Percentiles rank a stretch among this genome's conserved stretches.
phyloP scores from a whole-genome alignment of 2,113 vertebrate genomes.

The Thalassarche chlororhynchos region DNA sequence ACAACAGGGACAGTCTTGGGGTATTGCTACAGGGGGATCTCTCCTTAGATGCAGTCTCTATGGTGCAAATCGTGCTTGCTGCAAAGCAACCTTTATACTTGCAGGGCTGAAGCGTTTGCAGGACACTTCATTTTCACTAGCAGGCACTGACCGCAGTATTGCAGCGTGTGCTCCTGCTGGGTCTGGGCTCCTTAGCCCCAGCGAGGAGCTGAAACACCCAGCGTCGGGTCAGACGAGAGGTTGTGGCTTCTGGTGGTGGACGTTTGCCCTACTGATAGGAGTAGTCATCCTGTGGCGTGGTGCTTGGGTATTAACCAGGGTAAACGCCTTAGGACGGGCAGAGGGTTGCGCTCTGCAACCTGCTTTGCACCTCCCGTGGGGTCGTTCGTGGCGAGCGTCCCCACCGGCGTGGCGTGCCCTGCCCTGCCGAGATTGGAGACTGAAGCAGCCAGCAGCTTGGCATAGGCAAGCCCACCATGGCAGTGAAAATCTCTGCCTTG shows the following conservation, averaged over 20 bases:
- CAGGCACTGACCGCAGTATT: rapidly evolving
- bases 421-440: rapidly evolving
- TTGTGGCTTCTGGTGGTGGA: neutral
- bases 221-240: rapidly evolving
- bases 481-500: neutral
- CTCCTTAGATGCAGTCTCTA: neutral
- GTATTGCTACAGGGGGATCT: neutral
- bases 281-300: rapidly evolving
- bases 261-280: neutral
- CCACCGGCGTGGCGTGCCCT: rapidly evolving
- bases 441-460: neutral
- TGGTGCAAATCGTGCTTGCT: neutral
- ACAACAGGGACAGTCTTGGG: neutral
- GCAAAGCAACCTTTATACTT: neutral
- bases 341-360: neutral
- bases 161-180: neutral
- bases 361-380: neutral
- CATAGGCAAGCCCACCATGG: rapidly evolving
- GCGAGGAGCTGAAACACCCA: rapidly evolving
- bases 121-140: neutral
- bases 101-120: neutral
- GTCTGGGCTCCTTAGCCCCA: neutral
- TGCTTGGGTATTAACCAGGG: neutral
- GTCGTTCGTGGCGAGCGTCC: neutral
- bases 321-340: rapidly evolving